Evolutionary conservation across 2,888 invertebrate species (phyloP).

Genomic region (Lordiphosa andalusiaca): DNA sequence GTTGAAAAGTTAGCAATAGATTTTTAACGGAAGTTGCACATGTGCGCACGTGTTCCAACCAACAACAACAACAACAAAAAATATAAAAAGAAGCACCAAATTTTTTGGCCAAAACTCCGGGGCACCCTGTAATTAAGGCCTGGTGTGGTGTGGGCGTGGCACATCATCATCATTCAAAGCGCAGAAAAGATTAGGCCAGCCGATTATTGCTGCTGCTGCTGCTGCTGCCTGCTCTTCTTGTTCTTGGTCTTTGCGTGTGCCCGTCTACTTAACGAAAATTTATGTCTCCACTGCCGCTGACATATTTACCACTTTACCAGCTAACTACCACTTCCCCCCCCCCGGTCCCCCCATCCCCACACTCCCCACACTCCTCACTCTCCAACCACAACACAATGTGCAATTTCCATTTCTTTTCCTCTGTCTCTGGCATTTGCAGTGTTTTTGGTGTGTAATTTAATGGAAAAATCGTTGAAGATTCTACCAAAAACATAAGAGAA

Average conservation of each 20-base stretch:
- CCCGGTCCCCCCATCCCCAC: neutral
- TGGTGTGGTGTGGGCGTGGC: conserved; percentile 58
- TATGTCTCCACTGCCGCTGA: conserved; percentile 71
- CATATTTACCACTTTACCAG: conserved; percentile 74
- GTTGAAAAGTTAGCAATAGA: conserved; percentile 75
- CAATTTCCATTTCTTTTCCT: conserved; percentile 12
- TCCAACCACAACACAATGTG: neutral
- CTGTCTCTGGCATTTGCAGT: conserved; percentile 26
- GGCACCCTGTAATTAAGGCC: conserved; percentile 63
- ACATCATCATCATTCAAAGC: conserved; percentile 73
- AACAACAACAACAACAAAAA: conserved; percentile 42
- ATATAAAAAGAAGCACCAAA: conserved; percentile 15
- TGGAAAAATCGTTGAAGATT: conserved; percentile 56
- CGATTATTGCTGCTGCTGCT: conserved; percentile 31
- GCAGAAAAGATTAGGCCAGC: conserved; percentile 66
- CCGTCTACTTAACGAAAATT: conserved; percentile 75
- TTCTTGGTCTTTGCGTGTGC: conserved; percentile 58
- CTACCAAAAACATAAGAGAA: conserved; percentile 36
- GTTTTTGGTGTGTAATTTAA: conserved; percentile 63
- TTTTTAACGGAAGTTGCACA: conserved; percentile 77
- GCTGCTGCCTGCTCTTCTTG: neutral
- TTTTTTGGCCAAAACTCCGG: conserved; percentile 26
- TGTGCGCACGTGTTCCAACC: conserved; percentile 69
- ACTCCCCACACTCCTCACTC: neutral
- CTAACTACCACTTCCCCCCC: conserved; percentile 32